Percentiles rank a stretch among this genome's conserved stretches.
These are phyloP conservation scores for Physella acuta DNA, from an alignment of 1,140 invertebrate genomes.

Conservation along the genomic window DNA sequence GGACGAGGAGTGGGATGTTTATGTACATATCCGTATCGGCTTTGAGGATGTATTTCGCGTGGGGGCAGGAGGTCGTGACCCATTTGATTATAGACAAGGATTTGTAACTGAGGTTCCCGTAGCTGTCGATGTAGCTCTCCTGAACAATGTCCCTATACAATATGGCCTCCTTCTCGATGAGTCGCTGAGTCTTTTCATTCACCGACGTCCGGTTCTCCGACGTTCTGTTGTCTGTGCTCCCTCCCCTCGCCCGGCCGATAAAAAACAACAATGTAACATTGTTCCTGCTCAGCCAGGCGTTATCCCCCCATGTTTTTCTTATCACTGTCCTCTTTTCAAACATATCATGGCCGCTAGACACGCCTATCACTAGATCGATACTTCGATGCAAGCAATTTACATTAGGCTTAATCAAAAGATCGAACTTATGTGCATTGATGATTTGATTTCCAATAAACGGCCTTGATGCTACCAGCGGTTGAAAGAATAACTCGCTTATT, in stretches of 20 bases:
- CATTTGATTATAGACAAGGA: slow-evolving; percentile 81
- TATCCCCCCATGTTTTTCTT: slow-evolving; percentile 52
- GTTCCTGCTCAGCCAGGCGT: slow-evolving; percentile 13
- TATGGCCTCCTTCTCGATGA: slow-evolving; percentile 65
- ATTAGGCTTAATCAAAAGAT: not conserved
- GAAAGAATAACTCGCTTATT: too few species aligned
- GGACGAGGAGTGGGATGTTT: slow-evolving; percentile 38
- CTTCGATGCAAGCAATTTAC: not conserved
- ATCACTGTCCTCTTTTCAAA: slow-evolving; percentile 38
- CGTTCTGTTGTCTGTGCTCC: too few species aligned
- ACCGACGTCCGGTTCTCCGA: too few species aligned
- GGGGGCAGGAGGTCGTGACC: slow-evolving; percentile 68
- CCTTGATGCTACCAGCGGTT: too few species aligned
- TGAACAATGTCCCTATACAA: slow-evolving; percentile 73
- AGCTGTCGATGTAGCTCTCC: slow-evolving; percentile 76
- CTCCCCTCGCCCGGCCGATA: too few species aligned
- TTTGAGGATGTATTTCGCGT: slow-evolving; percentile 64
- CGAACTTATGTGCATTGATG: slow-evolving; percentile 2
- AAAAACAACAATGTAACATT: slow-evolving; percentile 66
- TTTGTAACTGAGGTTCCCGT: slow-evolving; percentile 84
- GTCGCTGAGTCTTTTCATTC: too few species aligned
- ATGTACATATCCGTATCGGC: slow-evolving; percentile 60
- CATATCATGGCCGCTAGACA: slow-evolving; percentile 31
- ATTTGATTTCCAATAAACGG: not conserved
- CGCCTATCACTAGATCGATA: slow-evolving; percentile 33